phyloP scores from a whole-genome alignment of 2,797 vertebrate genomes.

The Sebastes wilsoni region DNA sequence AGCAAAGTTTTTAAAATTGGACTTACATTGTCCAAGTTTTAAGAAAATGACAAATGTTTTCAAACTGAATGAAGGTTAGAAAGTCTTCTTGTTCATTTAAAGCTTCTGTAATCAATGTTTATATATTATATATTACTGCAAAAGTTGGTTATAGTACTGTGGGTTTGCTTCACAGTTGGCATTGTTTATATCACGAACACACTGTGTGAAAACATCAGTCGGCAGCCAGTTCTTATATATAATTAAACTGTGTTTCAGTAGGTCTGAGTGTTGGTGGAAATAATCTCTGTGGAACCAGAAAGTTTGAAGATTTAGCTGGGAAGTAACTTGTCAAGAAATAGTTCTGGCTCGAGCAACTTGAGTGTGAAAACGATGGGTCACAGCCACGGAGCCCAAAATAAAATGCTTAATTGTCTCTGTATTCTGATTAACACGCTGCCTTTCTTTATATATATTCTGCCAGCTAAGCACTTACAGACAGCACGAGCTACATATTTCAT shows the following conservation, averaged over 20 bases:
- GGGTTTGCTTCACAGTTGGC: not conserved
- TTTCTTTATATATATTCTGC: constrained; percentile 48
- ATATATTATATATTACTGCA: not conserved
- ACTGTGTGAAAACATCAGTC: not conserved
- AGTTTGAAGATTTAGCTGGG: not conserved
- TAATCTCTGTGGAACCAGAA: constrained; percentile 21
- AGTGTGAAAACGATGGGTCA: constrained; percentile 25
- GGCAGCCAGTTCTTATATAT: not conserved
- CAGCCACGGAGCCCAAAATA: constrained; percentile 30
- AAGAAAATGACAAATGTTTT: not conserved
- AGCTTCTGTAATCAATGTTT: not conserved
- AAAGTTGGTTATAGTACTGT: not conserved
- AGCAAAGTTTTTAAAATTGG: not conserved
- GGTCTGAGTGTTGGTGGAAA: not conserved
- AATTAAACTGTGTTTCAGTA: not conserved
- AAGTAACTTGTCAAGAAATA: constrained; percentile 12
- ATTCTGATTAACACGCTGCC: constrained; percentile 49
- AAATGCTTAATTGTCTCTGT: constrained; percentile 52
- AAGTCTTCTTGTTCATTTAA: not conserved
- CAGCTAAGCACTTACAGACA: constrained; percentile 38
- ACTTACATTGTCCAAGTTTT: not conserved
- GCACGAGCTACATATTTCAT: constrained; percentile 57
- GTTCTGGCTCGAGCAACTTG: not conserved
- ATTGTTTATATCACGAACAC: not conserved
- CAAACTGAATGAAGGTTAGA: not conserved